A percentile compares a stretch with the other conserved stretches of the same genome.
phyloP scores from a whole-genome alignment of 2,797 vertebrate genomes.

The Botia almorhae region DNA sequence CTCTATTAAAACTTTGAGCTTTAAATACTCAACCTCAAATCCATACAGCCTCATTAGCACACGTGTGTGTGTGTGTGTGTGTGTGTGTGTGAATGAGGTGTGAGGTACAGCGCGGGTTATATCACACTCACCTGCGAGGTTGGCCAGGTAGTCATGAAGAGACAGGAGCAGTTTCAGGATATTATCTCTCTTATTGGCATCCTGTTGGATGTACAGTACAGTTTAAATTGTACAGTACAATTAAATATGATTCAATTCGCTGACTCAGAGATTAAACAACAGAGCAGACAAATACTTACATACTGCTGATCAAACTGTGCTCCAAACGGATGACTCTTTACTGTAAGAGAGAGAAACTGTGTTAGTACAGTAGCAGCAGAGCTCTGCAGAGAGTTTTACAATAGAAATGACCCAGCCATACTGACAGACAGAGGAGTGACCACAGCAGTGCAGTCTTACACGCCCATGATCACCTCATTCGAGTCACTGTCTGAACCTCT shows the following conservation, averaged over 20 bases:
- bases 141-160: slow-evolving; percentile 92
- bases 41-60: background rate
- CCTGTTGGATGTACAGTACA: slow-evolving; percentile 65
- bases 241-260: background rate
- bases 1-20: background rate
- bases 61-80: too few relatives aligned
- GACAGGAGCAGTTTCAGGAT: slow-evolving; percentile 90
- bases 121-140: slow-evolving; percentile 85
- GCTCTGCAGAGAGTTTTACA: background rate
- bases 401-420: background rate
- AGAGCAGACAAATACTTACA: slow-evolving; percentile 80
- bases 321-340: slow-evolving; percentile 82
- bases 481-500: slow-evolving; percentile 57
- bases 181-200: slow-evolving; percentile 75
- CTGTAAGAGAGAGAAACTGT: slow-evolving; percentile 69
- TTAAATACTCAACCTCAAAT: background rate
- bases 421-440: slow-evolving; percentile 9
- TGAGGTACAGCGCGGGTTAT: background rate
- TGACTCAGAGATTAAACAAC: background rate
- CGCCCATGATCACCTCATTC: slow-evolving; percentile 22
- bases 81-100: background rate
- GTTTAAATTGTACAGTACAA: too few relatives aligned
- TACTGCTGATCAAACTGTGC: slow-evolving; percentile 76
- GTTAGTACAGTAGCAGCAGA: background rate
- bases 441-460: slow-evolving; percentile 11